phyloP scores from a whole-genome alignment of 2,797 vertebrate genomes.

The Lagothrix lagotricha region DNA sequence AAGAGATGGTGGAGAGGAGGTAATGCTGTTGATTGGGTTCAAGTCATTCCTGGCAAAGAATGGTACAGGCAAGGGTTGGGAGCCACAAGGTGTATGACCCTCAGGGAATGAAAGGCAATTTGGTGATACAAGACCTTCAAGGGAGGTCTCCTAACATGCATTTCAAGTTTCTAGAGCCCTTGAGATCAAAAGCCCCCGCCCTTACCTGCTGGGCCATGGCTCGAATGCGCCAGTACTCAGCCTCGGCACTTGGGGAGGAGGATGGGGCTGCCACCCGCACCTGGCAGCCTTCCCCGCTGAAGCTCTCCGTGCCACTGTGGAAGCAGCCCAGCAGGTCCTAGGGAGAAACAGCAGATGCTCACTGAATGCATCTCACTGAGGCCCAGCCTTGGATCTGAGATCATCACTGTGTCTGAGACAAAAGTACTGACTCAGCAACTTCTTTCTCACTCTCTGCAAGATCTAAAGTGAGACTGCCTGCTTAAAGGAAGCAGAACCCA shows the following conservation, averaged over 20 bases:
- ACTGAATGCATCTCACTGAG: background rate
- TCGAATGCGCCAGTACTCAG: constrained; percentile 97
- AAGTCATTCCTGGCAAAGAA: background rate
- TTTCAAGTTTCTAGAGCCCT: background rate
- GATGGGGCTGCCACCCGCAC: constrained; percentile 97
- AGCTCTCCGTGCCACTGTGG: constrained; percentile 94
- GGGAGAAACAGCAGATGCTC: constrained; percentile 68
- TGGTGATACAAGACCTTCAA: background rate
- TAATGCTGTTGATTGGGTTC: background rate
- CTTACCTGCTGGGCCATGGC: constrained; percentile 98
- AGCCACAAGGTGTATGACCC: background rate
- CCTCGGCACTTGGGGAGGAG: constrained; percentile 94
- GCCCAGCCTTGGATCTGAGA: background rate
- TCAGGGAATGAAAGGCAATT: background rate
- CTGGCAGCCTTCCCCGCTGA: constrained; percentile 96
- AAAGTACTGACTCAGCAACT: background rate
- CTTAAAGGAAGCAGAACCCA: background rate
- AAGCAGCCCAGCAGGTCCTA: constrained; percentile 97
- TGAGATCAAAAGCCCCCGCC: background rate
- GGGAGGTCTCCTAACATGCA: background rate
- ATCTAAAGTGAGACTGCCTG: background rate
- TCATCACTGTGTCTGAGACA: background rate
- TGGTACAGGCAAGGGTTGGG: background rate
- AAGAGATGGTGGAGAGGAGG: background rate
- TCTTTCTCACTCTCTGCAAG: background rate